Evolutionary conservation across 2,888 invertebrate genomes (phyloP).

Genomic region (Drosophila kambysellisi): DNA sequence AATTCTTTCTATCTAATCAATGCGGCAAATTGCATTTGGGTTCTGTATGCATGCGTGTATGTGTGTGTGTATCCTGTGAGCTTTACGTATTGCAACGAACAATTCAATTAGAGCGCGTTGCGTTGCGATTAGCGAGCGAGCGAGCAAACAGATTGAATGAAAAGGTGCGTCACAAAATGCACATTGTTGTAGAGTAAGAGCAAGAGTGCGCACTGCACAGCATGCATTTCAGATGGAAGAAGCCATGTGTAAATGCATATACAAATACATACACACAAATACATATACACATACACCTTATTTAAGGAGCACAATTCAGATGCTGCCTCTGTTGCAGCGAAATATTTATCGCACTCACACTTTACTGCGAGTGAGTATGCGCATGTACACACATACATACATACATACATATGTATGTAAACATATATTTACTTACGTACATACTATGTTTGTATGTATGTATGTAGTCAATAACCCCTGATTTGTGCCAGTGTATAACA

Average conservation of each 20-base stretch:
- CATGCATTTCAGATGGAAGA: constrained; percentile 15
- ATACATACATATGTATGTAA: background rate
- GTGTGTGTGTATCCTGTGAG: constrained; percentile 7
- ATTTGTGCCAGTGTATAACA: background rate
- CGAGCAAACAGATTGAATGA: constrained; percentile 1
- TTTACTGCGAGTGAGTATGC: constrained; percentile 34
- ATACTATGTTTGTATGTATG: constrained; percentile 8
- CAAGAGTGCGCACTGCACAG: constrained; percentile 2
- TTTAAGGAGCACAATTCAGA: constrained; percentile 23
- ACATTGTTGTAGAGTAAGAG: constrained; percentile 20
- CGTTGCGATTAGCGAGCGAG: background rate
- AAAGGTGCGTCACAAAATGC: constrained; percentile 12
- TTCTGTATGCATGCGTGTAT: background rate
- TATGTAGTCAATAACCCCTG: background rate
- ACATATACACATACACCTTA: background rate
- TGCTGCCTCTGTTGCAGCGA: constrained; percentile 29
- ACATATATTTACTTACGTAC: background rate
- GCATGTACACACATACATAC: constrained; percentile 33
- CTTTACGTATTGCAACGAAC: constrained; percentile 1
- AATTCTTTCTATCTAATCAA: background rate
- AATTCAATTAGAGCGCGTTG: background rate
- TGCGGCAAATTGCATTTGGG: constrained; percentile 9
- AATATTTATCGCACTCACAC: constrained; percentile 22
- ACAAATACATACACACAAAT: background rate
- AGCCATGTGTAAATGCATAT: background rate